phyloP scores from a whole-genome alignment of 2,113 vertebrate species.

The Eurystomus gularis region DNA sequence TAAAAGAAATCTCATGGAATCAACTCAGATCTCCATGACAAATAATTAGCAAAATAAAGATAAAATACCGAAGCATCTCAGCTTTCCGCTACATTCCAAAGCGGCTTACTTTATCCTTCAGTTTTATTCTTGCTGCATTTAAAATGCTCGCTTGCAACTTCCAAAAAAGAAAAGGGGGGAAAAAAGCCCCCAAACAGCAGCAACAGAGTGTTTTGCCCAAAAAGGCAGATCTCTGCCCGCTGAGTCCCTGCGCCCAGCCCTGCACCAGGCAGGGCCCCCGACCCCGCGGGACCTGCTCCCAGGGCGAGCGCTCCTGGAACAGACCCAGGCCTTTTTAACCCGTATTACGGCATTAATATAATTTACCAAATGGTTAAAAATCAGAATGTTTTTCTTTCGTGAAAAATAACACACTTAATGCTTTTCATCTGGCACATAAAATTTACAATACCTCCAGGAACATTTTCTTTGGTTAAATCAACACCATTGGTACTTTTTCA shows the following conservation, averaged over 20 bases:
- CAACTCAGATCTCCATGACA: conserved; percentile 45
- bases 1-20: conserved; percentile 56
- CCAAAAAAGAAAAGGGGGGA: neutral
- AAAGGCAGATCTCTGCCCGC: neutral
- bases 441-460: conserved; percentile 79
- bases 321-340: conserved; percentile 20
- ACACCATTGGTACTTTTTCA: conserved; percentile 71
- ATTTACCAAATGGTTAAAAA: conserved; percentile 76
- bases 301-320: neutral
- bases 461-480: conserved; percentile 76
- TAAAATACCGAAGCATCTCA: conserved; percentile 49
- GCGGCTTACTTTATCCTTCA: conserved; percentile 23
- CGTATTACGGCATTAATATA: conserved; percentile 65
- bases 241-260: neutral
- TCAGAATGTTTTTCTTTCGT: conserved; percentile 68
- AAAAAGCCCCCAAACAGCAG: rapidly evolving
- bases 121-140: conserved; percentile 20
- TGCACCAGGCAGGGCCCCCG: neutral
- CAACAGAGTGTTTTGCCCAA: neutral
- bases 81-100: conserved; percentile 52
- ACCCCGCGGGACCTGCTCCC: neutral
- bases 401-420: conserved; percentile 77
- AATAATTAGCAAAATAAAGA: conserved; percentile 67
- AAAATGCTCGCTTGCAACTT: neutral
- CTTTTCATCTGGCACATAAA: conserved; percentile 81